These are phyloP conservation scores for Blera fallax DNA, from an alignment of 2,888 invertebrate species.

Conservation along the genomic window DNA sequence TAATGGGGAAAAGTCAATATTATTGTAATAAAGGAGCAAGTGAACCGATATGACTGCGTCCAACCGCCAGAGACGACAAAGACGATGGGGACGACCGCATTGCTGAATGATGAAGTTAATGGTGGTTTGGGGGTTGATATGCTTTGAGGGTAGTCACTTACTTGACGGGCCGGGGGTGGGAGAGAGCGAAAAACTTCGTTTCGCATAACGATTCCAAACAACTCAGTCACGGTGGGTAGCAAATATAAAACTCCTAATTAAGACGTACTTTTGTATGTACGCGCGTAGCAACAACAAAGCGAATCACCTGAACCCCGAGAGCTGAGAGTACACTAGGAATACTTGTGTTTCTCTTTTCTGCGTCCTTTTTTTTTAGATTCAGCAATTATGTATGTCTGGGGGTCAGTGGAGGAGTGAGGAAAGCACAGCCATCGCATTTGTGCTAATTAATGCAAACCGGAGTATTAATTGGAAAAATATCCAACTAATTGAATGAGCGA, in stretches of 20 bases:
- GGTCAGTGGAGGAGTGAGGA: background rate
- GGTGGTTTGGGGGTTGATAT: background rate
- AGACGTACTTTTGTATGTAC: conserved; percentile 23
- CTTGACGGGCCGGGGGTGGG: background rate
- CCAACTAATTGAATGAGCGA: conserved; percentile 62
- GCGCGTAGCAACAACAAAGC: conserved; percentile 14
- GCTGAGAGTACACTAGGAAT: background rate
- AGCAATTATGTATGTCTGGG: conserved; percentile 45
- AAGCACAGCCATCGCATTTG: conserved; percentile 19
- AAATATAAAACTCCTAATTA: conserved; percentile 40
- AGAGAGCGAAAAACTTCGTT: background rate
- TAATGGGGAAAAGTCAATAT: conserved; percentile 50
- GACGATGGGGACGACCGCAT: too few species aligned
- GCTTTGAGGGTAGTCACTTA: background rate
- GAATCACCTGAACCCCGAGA: conserved; percentile 28
- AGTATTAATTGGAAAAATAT: conserved; percentile 67
- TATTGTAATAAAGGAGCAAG: conserved; percentile 44
- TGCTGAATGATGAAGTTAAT: background rate
- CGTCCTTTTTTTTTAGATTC: background rate
- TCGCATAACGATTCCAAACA: conserved; percentile 52
- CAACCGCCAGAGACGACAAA: background rate
- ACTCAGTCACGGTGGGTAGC: background rate
- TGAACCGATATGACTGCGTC: conserved; percentile 24
- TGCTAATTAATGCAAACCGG: conserved; percentile 55
- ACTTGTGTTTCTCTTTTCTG: background rate